Evolutionary conservation across 1,140 invertebrate species (phyloP), one percentile per base, ranked within the genome.

Genomic region (Sitodiplosis mosellana): DNA sequence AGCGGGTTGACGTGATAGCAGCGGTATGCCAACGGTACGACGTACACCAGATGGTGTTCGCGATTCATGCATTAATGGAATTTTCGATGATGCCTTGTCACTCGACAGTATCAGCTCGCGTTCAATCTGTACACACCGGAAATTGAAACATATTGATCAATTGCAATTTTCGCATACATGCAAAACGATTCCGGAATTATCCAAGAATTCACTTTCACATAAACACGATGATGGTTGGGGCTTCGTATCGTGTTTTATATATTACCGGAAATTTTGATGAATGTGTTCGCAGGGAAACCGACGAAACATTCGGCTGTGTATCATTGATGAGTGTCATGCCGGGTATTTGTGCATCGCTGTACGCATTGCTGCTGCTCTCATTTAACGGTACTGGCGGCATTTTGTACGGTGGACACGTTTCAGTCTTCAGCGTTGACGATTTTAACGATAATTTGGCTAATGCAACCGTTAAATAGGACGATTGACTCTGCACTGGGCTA

Each of bases 191-290:
- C n/a, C n/a, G n/a, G n/a, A n/a, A n/a, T n/a, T n/a, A n/a, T n/a
- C n/a, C n/a, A n/a, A n/a, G n/a, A n/a, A n/a, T n/a, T n/a, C n/a
- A n/a, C n/a, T n/a, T n/a, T n/a, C n/a, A n/a, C n/a, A n/a, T n/a
- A n/a, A n/a, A n/a, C n/a, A n/a, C n/a, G n/a, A n/a, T n/a, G n/a
- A n/a, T n/a, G n/a, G n/a, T n/a, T n/a, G n/a, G n/a, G n/a, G n/a
- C n/a, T n/a, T n/a, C n/a, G n/a, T n/a, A n/a, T n/a, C n/a, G n/a
- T n/a, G n/a, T n/a, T n/a, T n/a, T n/a, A n/a, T n/a, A n/a, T n/a
- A n/a, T 77, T 68, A 85, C 81, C 57, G 81, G 80, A 69, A 83
- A 83, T 67, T 83, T 83, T 54, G 71, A 77, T 49, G 80, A 83
- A 63, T 83, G 80, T 21, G 80, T 85, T 57, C 82, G 79, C 17